Base-by-base conservation (phyloP, 2,888 invertebrate species). In the Apodemia mormo region DNA sequence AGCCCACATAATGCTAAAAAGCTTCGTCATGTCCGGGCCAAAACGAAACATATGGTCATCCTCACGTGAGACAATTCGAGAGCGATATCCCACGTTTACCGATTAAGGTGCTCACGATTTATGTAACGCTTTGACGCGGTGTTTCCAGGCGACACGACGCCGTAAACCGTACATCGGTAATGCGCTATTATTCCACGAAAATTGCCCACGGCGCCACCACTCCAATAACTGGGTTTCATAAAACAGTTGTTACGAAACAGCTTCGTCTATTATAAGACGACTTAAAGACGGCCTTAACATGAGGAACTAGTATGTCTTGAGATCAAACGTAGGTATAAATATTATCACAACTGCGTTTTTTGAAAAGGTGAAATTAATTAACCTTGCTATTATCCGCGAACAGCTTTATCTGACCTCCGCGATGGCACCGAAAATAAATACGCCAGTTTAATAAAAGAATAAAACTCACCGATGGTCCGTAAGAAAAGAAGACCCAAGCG, bases 31-130 rank as follows among this genome's bases (percentile, higher is more conserved):
- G 29, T 8, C 66, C 49, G 49, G 10, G 14, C 1, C 52, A 52
- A 30, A 52, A 49, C 65, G 12, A 1, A 43, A 43, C n/a, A 12
- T 29, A 33, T 67, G 52, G 54, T n/a, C 7, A 30, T 5, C 66
- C 12, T 37, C 66, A 49, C 45, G n/a, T 22, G 66, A 49, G 49
- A 67, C 66, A 54, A 52, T 54, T 67, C 52, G 7, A 29, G 8
- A 65, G 43, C 66, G 52, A 67, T 67, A 52, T 52, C 14, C 66
- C 33, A 30, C 33, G 52, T 33, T 67, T 61, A 61, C 52, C 66
- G 52, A 49, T 67, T 67, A 67, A 52, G 66, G 52, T 54, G 66
- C 9, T 33, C 66, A 67, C 66, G 66, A 67, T 52, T 67, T 67
- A 67, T 67, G 66, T 66, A 66, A 66, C 66, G 45, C 52, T 61